A percentile compares a stretch with the other conserved stretches of the same genome.
Conservation (phyloP, 92 coral and sea anemone species). For the Epizoanthus illoricatus region DNA sequence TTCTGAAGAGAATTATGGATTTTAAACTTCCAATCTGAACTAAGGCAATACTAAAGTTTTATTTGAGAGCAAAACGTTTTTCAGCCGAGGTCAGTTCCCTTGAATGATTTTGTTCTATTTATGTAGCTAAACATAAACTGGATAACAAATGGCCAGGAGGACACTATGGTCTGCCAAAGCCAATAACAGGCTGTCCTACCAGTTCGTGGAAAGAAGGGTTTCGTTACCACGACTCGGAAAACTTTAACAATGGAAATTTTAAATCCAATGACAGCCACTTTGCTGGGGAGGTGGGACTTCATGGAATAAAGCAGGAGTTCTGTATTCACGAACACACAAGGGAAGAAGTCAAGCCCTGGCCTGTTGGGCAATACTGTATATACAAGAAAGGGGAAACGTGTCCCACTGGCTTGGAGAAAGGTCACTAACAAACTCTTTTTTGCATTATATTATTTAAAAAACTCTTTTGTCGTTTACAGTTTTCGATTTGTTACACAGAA, state of each 20-base stretch:
- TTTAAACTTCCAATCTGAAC: no score
- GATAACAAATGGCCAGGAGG: constrained; percentile 78
- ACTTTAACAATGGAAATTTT: constrained; percentile 59
- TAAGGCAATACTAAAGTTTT: no score
- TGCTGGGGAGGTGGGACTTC: constrained; percentile 67
- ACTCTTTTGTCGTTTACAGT: background rate
- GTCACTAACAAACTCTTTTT: constrained; percentile 17
- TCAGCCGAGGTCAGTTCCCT: no score
- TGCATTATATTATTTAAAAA: background rate
- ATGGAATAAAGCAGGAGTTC: constrained; percentile 82
- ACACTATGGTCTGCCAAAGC: constrained; percentile 78
- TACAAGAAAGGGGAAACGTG: constrained; percentile 68
- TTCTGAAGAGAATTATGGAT: no score
- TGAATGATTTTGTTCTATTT: no score
- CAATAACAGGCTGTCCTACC: constrained; percentile 70
- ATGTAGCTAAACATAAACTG: constrained; percentile 30
- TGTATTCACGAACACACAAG: constrained; percentile 52
- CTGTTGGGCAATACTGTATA: constrained; percentile 76
- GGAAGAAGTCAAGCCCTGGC: constrained; percentile 57
- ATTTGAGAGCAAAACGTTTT: no score
- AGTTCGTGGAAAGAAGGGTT: constrained; percentile 79
- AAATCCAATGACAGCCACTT: constrained; percentile 66
- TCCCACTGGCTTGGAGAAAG: constrained; percentile 71
- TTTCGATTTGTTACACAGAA: background rate
- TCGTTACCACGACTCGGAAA: constrained; percentile 88